Evolutionary conservation across 2,113 vertebrate genomes (phyloP).

Genomic region (Rafetus swinhoei): DNA sequence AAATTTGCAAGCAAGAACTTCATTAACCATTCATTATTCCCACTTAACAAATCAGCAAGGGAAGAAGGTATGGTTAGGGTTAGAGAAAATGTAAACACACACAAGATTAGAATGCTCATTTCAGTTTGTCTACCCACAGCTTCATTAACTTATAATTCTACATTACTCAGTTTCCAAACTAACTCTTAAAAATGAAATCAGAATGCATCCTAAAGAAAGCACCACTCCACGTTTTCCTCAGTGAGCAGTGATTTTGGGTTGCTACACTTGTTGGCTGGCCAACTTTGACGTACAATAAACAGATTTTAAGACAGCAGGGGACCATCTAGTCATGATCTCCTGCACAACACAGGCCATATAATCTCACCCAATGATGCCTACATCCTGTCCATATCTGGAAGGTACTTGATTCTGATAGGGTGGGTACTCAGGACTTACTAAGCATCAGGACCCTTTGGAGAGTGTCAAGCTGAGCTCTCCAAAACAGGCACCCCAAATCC

Average conservation of each 20-base stretch:
- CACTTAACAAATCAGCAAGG: background rate
- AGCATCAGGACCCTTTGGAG: background rate
- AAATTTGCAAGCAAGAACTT: background rate
- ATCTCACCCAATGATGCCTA: background rate
- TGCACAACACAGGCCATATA: background rate
- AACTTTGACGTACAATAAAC: background rate
- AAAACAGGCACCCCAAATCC: background rate
- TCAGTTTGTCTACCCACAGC: fast-evolving
- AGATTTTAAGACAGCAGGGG: background rate
- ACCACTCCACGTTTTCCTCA: fast-evolving
- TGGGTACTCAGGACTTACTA: background rate
- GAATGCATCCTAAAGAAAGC: background rate
- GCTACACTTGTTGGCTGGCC: background rate
- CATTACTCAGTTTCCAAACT: background rate
- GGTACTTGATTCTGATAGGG: background rate
- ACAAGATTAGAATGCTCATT: background rate
- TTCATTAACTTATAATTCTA: background rate
- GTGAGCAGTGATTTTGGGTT: background rate
- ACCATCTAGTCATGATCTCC: background rate
- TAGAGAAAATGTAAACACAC: background rate
- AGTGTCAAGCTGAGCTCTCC: background rate
- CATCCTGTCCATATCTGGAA: background rate
- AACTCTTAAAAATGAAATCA: background rate
- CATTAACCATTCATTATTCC: background rate
- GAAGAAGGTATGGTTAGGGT: background rate